A percentile compares a stretch with the other conserved stretches of the same genome.
These are phyloP conservation scores for Drosophila prostipennis DNA, from an alignment of 2,888 invertebrate species.

Conservation along the genomic window DNA sequence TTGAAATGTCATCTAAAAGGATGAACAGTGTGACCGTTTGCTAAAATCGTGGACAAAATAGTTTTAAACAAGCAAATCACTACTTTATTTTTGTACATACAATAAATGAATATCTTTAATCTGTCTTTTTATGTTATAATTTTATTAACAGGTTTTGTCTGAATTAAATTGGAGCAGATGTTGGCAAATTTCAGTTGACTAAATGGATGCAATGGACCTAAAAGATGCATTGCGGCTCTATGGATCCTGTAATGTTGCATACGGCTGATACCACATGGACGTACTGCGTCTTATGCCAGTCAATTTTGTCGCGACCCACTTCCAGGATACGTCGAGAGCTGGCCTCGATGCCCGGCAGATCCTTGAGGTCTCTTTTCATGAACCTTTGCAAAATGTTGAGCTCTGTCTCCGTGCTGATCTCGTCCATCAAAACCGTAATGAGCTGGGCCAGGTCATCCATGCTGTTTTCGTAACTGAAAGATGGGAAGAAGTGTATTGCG, in stretches of 20 bases:
- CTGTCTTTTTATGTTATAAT: too few relatives aligned
- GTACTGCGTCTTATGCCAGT: slow-evolving; percentile 4
- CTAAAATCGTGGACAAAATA: not conserved
- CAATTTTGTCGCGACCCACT: slow-evolving; percentile 3
- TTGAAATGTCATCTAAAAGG: too few relatives aligned
- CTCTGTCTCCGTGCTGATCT: not conserved
- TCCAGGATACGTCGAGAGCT: slow-evolving; percentile 6
- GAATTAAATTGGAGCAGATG: too few relatives aligned
- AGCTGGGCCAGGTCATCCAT: slow-evolving; percentile 5
- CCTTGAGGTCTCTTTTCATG: not conserved
- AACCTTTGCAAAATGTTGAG: not conserved
- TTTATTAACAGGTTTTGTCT: too few relatives aligned
- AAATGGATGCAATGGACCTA: not conserved
- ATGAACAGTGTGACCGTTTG: not conserved
- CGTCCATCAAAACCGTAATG: not conserved
- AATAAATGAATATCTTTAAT: too few relatives aligned
- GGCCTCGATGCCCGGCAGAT: slow-evolving; percentile 7
- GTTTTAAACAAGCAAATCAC: not conserved
- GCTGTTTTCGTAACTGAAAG: not conserved
- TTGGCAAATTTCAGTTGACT: too few relatives aligned
- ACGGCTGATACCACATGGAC: not conserved
- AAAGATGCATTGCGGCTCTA: slow-evolving; percentile 2
- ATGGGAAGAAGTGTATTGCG: not conserved
- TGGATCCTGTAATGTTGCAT: slow-evolving; percentile 2
- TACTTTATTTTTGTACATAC: not conserved